Evolutionary conservation across 2,797 vertebrate species (phyloP), one percentile per base, ranked within the genome.

Genomic region (Platyrinchus mystaceus): DNA sequence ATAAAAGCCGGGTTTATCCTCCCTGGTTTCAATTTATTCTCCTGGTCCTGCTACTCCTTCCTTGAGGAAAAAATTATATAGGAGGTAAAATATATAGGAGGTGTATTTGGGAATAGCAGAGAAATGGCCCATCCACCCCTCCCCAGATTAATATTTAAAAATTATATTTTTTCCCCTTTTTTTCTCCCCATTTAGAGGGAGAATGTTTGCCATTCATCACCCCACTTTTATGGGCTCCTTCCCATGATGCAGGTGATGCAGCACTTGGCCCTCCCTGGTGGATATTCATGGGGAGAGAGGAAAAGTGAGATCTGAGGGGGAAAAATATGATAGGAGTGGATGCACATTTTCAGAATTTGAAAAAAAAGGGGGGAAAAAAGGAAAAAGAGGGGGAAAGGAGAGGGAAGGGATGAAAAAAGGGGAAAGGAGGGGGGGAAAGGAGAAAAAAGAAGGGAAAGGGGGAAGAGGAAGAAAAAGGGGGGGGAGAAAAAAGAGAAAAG

Each of bases 1-100:
- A 94, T 36, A 86, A 94, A 96, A 96, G 70, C 86, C 32, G 66
- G 71, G 81, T 84, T 91, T 89, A 77, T 91, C 94, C 76, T 74
- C 79, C 4, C n/a, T 3, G 34, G 74, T 92, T 79, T 12, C 12
- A 36, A 66, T 87, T 94, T 75, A 71, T 82, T 89, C 86, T 83
- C 58, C 30, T n/a, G 34, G 39, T 21, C 23, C 24, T 4, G 20
- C 27, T 62, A 11, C 50, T 67, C 44, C 19, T 41, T 64, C 67
- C 44, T 74, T 2, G 1, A 58, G 76, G 44, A 16, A 93, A 86
- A 90, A 95, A 85, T 16, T 8, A 23, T 21, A 10, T 3, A 37
- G 53, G 14, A 62, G 50, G n/a, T 6, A 52, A 50, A 94, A 90
- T 19, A 43, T 20, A 36, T 8, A 34, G 1, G 47, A 67, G 58